Evolutionary conservation across 2,888 invertebrate species (phyloP).

Genomic region (Chirona hameri): DNA sequence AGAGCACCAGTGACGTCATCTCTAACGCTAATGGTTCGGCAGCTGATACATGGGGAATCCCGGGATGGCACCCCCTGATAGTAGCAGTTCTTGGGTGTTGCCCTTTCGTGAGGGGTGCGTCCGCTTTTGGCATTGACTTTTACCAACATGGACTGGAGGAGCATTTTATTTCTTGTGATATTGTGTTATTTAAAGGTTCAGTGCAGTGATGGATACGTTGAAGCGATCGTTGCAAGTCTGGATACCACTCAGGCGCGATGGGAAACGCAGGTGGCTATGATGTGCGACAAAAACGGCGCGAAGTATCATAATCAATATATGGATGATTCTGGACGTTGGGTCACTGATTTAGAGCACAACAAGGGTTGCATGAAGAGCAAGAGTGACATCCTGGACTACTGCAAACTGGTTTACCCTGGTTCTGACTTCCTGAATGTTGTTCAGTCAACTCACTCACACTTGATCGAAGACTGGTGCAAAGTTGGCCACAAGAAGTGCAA

Average conservation of each 20-base stretch:
- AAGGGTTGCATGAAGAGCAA: slow-evolving; percentile 88
- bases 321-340: slow-evolving; percentile 85
- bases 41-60: too few relatives aligned
- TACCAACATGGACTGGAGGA: background rate
- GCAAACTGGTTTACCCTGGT: slow-evolving; percentile 83
- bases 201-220: background rate
- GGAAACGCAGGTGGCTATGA: slow-evolving; percentile 84
- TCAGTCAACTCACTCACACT: slow-evolving; percentile 88
- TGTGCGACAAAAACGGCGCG: slow-evolving; percentile 70
- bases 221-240: background rate
- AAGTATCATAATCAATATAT: slow-evolving; percentile 84
- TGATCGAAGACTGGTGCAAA: slow-evolving; percentile 93
- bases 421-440: slow-evolving; percentile 95
- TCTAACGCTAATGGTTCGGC: too few relatives aligned
- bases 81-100: background rate
- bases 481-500: slow-evolving; percentile 79
- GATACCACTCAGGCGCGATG: slow-evolving; percentile 49
- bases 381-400: slow-evolving; percentile 91
- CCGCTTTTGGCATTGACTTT: background rate
- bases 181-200: background rate
- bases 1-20: too few relatives aligned
- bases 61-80: too few relatives aligned
- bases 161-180: background rate
- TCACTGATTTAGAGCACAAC: slow-evolving; percentile 76
- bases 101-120: background rate